These are phyloP conservation scores for Xylocampa areola DNA, from an alignment of 2,888 invertebrate species.

Conservation along the genomic window DNA sequence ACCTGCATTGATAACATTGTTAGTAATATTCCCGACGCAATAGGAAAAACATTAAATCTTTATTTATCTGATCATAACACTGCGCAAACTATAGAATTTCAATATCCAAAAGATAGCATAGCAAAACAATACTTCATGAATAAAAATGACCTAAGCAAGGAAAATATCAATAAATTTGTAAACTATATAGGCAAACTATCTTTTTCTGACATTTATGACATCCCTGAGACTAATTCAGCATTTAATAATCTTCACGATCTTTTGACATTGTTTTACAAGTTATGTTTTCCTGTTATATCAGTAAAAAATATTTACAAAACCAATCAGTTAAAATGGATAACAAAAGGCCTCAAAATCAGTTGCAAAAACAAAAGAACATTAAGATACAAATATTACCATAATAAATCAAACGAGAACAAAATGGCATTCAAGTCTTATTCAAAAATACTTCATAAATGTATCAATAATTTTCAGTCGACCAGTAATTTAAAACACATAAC, in stretches of 20 bases:
- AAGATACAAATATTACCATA: not conserved
- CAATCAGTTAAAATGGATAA: not conserved
- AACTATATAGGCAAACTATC: not conserved
- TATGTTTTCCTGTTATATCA: not conserved
- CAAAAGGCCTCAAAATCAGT: not conserved
- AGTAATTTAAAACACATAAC: not conserved
- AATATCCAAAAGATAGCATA: not conserved
- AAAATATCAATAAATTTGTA: not conserved
- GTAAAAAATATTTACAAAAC: not conserved
- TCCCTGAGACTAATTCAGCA: not conserved
- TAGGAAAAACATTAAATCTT: not conserved
- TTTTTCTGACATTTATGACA: not conserved
- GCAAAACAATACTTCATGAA: not conserved
- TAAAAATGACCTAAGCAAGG: not conserved
- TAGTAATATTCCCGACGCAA: not conserved
- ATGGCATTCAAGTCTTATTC: not conserved
- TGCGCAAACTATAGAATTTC: not conserved
- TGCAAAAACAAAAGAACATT: not conserved
- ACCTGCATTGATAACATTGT: not conserved
- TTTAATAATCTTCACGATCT: not conserved
- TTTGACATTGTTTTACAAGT: not conserved
- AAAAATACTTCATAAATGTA: constrained; percentile 7
- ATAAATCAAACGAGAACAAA: not conserved
- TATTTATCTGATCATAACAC: no score
- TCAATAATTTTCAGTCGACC: not conserved